Percentiles rank a stretch among this genome's conserved stretches.
These are phyloP conservation scores for Danionella cerebrum DNA, from an alignment of 2,113 vertebrate genomes.

Conservation along the genomic window DNA sequence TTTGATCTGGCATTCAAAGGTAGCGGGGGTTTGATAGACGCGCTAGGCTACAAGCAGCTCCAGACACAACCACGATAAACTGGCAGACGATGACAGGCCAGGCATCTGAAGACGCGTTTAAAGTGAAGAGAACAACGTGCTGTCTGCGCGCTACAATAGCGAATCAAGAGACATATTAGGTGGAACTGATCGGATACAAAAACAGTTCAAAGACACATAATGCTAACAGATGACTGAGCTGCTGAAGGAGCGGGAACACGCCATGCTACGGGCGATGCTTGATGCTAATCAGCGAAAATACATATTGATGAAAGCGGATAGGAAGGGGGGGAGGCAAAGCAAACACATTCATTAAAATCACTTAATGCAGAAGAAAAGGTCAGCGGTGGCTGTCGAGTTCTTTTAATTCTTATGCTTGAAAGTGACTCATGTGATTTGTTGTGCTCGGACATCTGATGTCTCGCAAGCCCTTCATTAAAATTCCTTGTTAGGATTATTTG, in stretches of 20 bases:
- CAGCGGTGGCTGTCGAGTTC: slow-evolving; percentile 9
- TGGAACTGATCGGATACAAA: slow-evolving; percentile 82
- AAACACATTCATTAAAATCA: slow-evolving; percentile 29
- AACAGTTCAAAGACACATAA: slow-evolving; percentile 83
- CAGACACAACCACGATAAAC: slow-evolving; percentile 81
- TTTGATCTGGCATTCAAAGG: slow-evolving; percentile 77
- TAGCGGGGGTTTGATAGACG: slow-evolving; percentile 80
- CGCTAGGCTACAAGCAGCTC: slow-evolving; percentile 80
- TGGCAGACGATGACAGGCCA: slow-evolving; percentile 80
- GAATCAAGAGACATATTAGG: slow-evolving; percentile 77
- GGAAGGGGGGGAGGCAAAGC: background rate
- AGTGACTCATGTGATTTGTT: slow-evolving; percentile 20
- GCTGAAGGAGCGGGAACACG: slow-evolving; percentile 28
- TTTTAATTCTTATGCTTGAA: background rate
- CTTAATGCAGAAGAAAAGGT: slow-evolving; percentile 9
- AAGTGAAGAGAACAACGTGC: slow-evolving; percentile 74
- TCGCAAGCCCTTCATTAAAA: slow-evolving; percentile 38
- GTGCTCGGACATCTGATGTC: slow-evolving; percentile 5
- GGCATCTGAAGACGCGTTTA: slow-evolving; percentile 70
- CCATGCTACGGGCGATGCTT: slow-evolving; percentile 20
- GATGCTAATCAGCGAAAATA: slow-evolving; percentile 24
- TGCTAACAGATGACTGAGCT: slow-evolving; percentile 66
- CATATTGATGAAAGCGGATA: slow-evolving; percentile 17
- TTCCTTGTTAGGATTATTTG: slow-evolving; percentile 56
- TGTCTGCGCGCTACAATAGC: slow-evolving; percentile 75